These are phyloP conservation scores for Spisula subtruncata DNA, from an alignment of 2,888 invertebrate species.

Conservation along the genomic window DNA sequence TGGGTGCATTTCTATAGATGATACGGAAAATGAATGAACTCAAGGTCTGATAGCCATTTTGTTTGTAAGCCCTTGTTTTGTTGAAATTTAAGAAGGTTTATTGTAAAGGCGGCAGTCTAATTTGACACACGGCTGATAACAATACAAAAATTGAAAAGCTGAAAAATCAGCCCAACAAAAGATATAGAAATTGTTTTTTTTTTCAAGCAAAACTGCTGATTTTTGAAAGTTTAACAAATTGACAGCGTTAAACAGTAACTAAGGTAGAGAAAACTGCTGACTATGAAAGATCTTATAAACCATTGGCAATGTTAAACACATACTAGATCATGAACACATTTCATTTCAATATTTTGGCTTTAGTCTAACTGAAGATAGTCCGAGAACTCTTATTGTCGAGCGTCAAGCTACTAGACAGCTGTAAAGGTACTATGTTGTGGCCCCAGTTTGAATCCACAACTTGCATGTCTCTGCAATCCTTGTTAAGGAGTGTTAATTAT, in stretches of 20 bases:
- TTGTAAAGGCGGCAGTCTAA: not conserved
- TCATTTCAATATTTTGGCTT: too few species aligned
- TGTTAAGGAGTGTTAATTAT: too few species aligned
- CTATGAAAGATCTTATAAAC: too few species aligned
- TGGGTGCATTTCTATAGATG: constrained; percentile 11
- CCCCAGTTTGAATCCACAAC: too few species aligned
- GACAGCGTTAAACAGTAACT: too few species aligned
- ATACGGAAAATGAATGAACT: constrained; percentile 9
- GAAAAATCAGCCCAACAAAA: not conserved
- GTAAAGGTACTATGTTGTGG: too few species aligned
- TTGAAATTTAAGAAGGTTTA: not conserved
- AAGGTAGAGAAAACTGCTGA: too few species aligned
- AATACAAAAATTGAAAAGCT: constrained; percentile 6
- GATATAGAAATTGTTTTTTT: not conserved
- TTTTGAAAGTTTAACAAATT: not conserved
- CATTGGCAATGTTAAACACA: too few species aligned
- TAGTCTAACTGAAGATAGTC: too few species aligned
- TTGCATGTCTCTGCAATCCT: too few species aligned
- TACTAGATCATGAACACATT: not conserved
- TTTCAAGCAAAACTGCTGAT: not conserved
- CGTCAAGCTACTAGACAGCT: too few species aligned
- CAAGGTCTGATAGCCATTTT: constrained; percentile 13
- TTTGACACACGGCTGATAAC: not conserved
- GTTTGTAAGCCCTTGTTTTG: not conserved
- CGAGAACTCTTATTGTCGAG: too few species aligned